Evolutionary conservation across 1,140 invertebrate species (phyloP), one percentile per base, ranked within the genome.

Genomic region (Brachionus calyciflorus): DNA sequence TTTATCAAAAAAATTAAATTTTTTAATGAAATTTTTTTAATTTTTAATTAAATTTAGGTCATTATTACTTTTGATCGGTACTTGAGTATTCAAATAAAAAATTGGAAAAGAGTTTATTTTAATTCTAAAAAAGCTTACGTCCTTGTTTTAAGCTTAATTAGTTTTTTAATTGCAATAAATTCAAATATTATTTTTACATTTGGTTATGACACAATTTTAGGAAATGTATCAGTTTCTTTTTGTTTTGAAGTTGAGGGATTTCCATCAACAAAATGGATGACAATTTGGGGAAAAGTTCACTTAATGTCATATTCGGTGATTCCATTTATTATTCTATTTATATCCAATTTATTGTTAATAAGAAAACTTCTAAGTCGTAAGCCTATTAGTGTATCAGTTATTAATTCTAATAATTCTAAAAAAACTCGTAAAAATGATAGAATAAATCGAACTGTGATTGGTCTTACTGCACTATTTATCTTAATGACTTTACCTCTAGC

Each of bases 1-100:
- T 12, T n/a, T 69, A 48, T 26, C 33, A 40, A 10, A 9, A 68
- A 37, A 44, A 26, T 28, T 24, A 1, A 14, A 5, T 12, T 68
- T 68, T 6, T n/a, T n/a, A n/a, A n/a, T n/a, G n/a, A 63, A 17
- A 37, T 41, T 44, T 46, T 46, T 69, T 51, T 12, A 4, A 3
- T 51, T 19, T 26, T 12, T 19, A 51, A 51, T 19, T 19, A 5
- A 24, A 41, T 46, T 48, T 28, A 69, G 63, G 68, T 70, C 24
- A 4, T 70, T 1, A 70, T 70, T 17, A 33, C 68, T 10, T 33
- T 48, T 33, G 68, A 70, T 70, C 12, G 49, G 12, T 70, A 48
- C 10, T 19, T 70, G 44, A 70, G 68, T 40, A 37, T 70, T 48
- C 26, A 53, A 70, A 53, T 70, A 21, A 70, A 70, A 53, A n/a